Percentiles rank a stretch among this genome's conserved stretches.
Conservation (phyloP, 2,113 vertebrate genomes). For the Neopipo cinnamomea region DNA sequence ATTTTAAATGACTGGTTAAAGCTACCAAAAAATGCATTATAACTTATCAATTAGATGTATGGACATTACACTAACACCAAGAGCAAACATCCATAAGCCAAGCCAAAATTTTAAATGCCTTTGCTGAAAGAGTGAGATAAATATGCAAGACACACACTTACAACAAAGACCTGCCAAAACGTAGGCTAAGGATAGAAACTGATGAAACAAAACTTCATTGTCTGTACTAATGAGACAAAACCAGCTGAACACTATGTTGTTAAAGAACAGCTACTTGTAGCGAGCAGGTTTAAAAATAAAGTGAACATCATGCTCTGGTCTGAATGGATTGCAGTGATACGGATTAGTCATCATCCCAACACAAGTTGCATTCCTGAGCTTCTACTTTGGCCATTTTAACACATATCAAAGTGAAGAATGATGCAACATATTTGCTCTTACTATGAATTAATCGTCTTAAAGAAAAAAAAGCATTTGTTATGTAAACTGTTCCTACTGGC, state of each 20-base stretch:
- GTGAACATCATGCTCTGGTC: not conserved
- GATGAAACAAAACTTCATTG: conserved; percentile 15
- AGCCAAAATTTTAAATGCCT: conserved; percentile 56
- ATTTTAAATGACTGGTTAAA: conserved; percentile 82
- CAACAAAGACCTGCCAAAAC: conserved; percentile 39
- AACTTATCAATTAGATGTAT: conserved; percentile 76
- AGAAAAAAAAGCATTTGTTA: not conserved
- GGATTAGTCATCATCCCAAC: not conserved
- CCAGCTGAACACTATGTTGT: not conserved
- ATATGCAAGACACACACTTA: not conserved
- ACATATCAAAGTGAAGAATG: not conserved
- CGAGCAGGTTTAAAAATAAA: not conserved
- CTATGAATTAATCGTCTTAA: not conserved
- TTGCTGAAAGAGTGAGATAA: conserved; percentile 53
- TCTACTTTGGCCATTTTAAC: not conserved
- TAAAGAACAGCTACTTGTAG: not conserved
- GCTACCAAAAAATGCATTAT: conserved; percentile 70
- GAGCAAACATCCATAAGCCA: conserved; percentile 56
- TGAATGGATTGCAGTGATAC: not conserved
- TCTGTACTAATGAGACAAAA: conserved; percentile 33
- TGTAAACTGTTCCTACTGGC: not conserved
- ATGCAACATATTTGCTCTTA: not conserved
- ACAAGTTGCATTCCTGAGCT: not conserved
- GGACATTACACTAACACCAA: conserved; percentile 47
- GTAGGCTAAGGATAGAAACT: not conserved